Conservation (phyloP, 2,113 vertebrate species). For the Pionites leucogaster region DNA sequence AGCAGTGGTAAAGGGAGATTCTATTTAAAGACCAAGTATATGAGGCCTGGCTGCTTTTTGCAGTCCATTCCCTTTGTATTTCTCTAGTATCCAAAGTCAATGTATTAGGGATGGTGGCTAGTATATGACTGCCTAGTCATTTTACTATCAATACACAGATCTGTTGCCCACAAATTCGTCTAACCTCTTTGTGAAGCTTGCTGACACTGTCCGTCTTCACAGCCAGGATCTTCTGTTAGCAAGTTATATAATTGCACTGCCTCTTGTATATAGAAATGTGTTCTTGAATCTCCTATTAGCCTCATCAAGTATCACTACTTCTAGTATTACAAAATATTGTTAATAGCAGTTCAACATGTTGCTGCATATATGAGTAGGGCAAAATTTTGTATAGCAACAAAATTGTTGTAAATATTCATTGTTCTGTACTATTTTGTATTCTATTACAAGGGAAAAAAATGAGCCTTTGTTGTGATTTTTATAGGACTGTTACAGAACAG, state of each 20-base stretch:
- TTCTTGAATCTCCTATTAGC: not conserved
- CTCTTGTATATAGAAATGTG: not conserved
- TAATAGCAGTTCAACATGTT: not conserved
- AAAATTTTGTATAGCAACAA: not conserved
- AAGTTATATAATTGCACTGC: not conserved
- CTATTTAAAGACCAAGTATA: not conserved
- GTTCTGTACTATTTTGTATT: not conserved
- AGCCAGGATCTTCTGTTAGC: not conserved
- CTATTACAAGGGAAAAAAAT: not conserved
- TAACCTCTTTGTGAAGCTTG: not conserved
- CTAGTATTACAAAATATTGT: not conserved
- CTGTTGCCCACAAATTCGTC: accelerated
- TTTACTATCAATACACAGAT: not conserved
- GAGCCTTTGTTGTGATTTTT: not conserved
- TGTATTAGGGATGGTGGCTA: not conserved
- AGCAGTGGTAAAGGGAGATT: not conserved
- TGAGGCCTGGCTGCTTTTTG: not conserved
- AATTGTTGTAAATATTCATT: not conserved
- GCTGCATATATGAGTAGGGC: not conserved
- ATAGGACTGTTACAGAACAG: not conserved
- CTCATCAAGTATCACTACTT: not conserved
- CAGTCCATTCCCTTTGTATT: not conserved
- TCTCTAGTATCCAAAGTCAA: not conserved
- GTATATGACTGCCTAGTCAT: not conserved
- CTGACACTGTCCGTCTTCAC: not conserved